Evolutionary conservation across 2,888 invertebrate genomes (phyloP), one percentile per base, ranked within the genome.

Genomic region (Ennomos fuscantarius): DNA sequence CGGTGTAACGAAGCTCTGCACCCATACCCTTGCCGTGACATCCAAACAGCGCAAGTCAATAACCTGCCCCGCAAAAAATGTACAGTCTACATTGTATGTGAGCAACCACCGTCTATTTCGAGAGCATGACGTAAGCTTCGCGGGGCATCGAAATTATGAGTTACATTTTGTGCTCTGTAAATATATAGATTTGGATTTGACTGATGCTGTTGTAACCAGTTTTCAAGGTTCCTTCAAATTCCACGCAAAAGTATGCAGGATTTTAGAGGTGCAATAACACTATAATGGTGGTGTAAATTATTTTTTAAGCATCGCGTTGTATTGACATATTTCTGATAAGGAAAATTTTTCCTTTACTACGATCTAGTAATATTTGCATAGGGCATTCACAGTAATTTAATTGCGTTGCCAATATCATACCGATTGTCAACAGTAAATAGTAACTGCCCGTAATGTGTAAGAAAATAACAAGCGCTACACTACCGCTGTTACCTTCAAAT

Each of bases 11-110:
- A 66, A 66, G 69, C 66, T 63, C 54, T 41, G 55, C 68, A 64
- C 64, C 56, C 63, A 62, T 84, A 87, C 85, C 92, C 91, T 92
- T 90, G 87, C 77, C 83, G 63, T 87, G 92, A 92, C 91, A 87
- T 91, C 86, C 80, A 87, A 86, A 83, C 74, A 47, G 69, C 59
- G 57, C 72, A 78, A 85, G 91, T 88, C 91, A 89, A 88, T 84
- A 88, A 89, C 89, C 90, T 76, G 80, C 12, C 68, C 69, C 67
- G 80, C 81, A 85, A 87, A 89, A 88, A 90, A 84, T 76, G 75
- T 77, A 84, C 84, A 87, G 85, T 85, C 78, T 74, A 79, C 83
- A 87, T 84, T 84, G 85, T 87, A 85, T 84, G 85, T 87, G 84
- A 84, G 81, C 72, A 68, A 72, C 72, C 81, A 73, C 72, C 74